Percentiles rank a stretch among this genome's conserved stretches.
phyloP scores from a whole-genome alignment of 2,113 vertebrate species.

The Phyllostomus discolor region DNA sequence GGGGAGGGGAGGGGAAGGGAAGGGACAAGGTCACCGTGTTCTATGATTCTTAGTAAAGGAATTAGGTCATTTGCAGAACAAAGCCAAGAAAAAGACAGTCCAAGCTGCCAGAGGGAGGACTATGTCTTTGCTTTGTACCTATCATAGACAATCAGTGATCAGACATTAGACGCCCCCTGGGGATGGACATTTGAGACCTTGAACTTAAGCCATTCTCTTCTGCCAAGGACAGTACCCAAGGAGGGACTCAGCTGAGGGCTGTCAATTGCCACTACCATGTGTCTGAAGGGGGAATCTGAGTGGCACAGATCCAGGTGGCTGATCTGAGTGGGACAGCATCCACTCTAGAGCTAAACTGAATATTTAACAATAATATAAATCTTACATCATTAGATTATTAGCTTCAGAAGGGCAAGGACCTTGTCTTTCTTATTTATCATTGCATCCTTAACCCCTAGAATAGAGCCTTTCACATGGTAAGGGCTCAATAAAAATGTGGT shows the following conservation, averaged over 20 bases:
- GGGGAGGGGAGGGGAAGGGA: too few relatives aligned
- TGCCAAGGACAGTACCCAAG: neutral
- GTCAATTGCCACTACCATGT: too few relatives aligned
- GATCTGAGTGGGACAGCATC: neutral
- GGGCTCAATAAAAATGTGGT: neutral
- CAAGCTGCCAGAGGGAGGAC: neutral
- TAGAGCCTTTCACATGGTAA: neutral
- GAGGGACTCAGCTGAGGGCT: neutral
- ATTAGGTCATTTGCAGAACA: neutral
- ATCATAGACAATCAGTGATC: neutral
- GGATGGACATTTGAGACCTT: neutral
- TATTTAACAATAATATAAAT: neutral
- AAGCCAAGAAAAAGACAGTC: neutral
- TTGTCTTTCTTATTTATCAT: neutral
- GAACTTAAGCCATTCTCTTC: neutral
- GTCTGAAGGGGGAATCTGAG: neutral
- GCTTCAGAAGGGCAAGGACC: neutral
- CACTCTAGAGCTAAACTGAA: rapidly evolving
- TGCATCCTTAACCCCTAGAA: neutral
- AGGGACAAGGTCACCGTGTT: neutral
- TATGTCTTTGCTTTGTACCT: neutral
- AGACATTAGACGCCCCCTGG: neutral
- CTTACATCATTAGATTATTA: neutral
- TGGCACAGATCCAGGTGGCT: neutral
- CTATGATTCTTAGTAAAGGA: neutral